These are phyloP conservation scores for Smutsia temminckii DNA, from an alignment of 2,797 vertebrate genomes.

Conservation along the genomic window DNA sequence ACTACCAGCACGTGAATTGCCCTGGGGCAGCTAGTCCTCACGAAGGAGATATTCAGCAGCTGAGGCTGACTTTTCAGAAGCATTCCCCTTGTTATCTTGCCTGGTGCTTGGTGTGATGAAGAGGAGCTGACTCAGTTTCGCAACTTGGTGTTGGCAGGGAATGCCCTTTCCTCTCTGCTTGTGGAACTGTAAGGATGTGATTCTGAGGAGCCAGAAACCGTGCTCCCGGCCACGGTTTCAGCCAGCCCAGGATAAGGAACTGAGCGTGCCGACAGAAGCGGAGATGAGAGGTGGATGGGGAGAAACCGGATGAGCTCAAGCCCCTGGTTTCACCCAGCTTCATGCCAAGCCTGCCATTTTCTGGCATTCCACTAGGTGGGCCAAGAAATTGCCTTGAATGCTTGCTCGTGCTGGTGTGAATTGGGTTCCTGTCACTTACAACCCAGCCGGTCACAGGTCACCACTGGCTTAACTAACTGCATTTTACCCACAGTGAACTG, in stretches of 20 bases:
- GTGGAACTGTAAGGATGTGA: background rate
- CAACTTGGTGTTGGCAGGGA: background rate
- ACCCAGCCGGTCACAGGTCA: background rate
- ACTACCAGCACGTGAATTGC: background rate
- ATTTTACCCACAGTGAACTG: background rate
- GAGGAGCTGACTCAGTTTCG: background rate
- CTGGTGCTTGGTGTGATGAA: background rate
- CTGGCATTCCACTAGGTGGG: background rate
- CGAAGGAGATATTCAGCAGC: background rate
- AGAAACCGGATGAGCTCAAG: fast-evolving
- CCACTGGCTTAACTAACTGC: background rate
- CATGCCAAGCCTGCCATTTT: background rate
- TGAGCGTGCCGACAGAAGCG: fast-evolving
- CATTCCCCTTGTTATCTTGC: too few relatives aligned
- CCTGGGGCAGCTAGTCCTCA: background rate
- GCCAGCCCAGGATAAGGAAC: fast-evolving
- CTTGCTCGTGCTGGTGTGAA: background rate
- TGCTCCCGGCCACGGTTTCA: background rate
- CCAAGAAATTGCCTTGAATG: background rate
- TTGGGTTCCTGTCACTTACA: background rate
- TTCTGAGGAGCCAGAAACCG: background rate
- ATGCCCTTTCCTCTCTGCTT: background rate
- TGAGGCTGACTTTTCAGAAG: background rate
- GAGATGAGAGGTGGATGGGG: background rate
- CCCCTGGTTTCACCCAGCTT: background rate